Evolutionary conservation across 2,113 vertebrate species (phyloP).

Genomic region (Chionomys nivalis): DNA sequence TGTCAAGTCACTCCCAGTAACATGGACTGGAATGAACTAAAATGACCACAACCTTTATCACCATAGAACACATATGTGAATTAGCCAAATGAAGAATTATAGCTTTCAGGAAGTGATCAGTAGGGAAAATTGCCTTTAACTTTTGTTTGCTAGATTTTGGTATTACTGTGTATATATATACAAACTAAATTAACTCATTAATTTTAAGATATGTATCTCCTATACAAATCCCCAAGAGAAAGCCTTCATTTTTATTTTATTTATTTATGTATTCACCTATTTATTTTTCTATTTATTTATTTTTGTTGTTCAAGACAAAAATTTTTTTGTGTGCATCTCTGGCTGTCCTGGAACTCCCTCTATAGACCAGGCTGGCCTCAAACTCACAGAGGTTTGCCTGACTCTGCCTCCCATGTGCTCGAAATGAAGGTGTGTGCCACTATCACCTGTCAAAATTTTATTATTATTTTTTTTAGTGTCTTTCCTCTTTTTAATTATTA

Average conservation of each 20-base stretch:
- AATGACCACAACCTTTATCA: not conserved
- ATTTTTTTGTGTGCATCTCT: too few species aligned
- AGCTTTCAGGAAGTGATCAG: not conserved
- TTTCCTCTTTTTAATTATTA: slow-evolving; percentile 16
- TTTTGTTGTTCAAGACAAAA: too few species aligned
- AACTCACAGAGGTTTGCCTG: too few species aligned
- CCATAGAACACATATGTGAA: not conserved
- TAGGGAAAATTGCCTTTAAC: not conserved
- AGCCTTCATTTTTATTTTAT: too few species aligned
- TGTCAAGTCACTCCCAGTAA: not conserved
- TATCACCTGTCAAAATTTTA: not conserved
- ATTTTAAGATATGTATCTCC: not conserved
- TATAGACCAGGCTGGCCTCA: too few species aligned
- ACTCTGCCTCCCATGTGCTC: too few species aligned
- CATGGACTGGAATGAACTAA: not conserved
- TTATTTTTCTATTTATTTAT: too few species aligned
- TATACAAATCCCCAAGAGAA: not conserved
- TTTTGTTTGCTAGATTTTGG: not conserved
- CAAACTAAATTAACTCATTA: not conserved
- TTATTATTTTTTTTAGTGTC: not conserved
- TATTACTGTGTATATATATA: not conserved
- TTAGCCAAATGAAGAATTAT: not conserved
- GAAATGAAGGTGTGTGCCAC: too few species aligned
- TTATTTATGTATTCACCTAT: too few species aligned
- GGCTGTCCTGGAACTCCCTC: too few species aligned